Base-by-base conservation (phyloP, 2,888 invertebrate genomes). In the Palloptera scutellata region DNA sequence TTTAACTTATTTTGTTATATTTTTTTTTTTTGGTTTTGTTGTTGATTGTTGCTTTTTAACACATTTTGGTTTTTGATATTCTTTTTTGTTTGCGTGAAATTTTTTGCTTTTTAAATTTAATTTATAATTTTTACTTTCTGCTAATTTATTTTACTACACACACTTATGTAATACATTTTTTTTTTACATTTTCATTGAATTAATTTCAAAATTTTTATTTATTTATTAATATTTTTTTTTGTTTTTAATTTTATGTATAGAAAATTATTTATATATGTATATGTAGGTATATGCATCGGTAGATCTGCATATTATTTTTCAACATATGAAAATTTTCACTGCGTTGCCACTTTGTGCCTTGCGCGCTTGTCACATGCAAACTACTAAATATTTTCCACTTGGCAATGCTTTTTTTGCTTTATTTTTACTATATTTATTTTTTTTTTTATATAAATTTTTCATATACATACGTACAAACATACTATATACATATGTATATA, bases 381-480 rank as follows among this genome's bases (percentile, higher is more conserved):
- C 64, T 64, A 64, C 52, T 41, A 55, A 45, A 45, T 43, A 58
- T 57, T 64, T 64, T 64, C 64, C 51, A 51, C 20, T 17, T 19
- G 11, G n/a, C 64, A 19, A 64, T 10, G 48, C 48, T 45, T 48
- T n/a, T 30, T 30, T 30, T 30, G 2, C 30, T 30, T 30, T 30
- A 30, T 30, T 30, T 30, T 30, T 30, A 30, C 30, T 4, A 30
- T 30, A 30, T 30, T 30, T 30, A 30, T 30, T 30, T 30, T 30
- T 30, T 30, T 30, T 30, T 30, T 30, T n/a, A n/a, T n/a, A n/a
- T n/a, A n/a, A n/a, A n/a, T n/a, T 30, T 30, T 30, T 30, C 30
- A 30, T 30, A n/a, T n/a, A n/a, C n/a, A n/a, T n/a, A n/a, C n/a
- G n/a, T n/a, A n/a, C n/a, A n/a, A n/a, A n/a, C n/a, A n/a, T n/a